Evolutionary conservation across 2,113 vertebrate species (phyloP), one percentile per base, ranked within the genome.

Genomic region (Lagopus leucura): DNA sequence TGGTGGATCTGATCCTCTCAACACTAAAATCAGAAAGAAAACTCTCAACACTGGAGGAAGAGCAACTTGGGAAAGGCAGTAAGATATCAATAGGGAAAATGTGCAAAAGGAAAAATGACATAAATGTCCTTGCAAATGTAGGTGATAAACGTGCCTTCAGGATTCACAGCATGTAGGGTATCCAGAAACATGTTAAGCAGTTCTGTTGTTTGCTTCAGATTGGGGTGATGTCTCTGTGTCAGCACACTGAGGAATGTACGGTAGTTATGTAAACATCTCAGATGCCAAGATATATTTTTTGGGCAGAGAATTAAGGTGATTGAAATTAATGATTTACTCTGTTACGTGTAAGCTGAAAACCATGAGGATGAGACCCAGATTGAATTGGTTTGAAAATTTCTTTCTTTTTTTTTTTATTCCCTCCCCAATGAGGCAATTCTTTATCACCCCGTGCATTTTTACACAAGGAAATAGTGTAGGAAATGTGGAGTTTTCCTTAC

Each of bases 81-180:
- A 75, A 17, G 32, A n/a, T 25, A 65, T n/a, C 22, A 32, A 11
- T 9, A 32, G 11, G 30, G 55, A 25, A 82, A 50, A 60, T 2
- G 27, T 22, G 13, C 40, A 34, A 25, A 50, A 65, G 47, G 19
- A 30, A 50, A 42, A 65, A 70, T 8, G 18, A 4, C 20, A 16
- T 0, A 1, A 13, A 4, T 2, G 2, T 48, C 38, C 36, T 71
- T 43, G 48, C 66, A 38, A 75, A 60, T 13, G 34, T 8, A 28
- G 24, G 21, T 61, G 43, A 55, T 48, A 38, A 48, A 80, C 24
- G 28, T 19, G 12, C 30, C 66, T 70, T 36, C 25, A 54, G 71
- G 42, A 34, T 58, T 61, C 70, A 69, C 47, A 2, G 3, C 24
- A 58, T 36, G 6, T 43, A 21, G 17, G 14, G 32, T 11, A 3